A percentile compares a stretch with the other conserved stretches of the same genome.
Evolutionary conservation across 2,113 vertebrate species (phyloP).

Genomic region (Gavia stellata): DNA sequence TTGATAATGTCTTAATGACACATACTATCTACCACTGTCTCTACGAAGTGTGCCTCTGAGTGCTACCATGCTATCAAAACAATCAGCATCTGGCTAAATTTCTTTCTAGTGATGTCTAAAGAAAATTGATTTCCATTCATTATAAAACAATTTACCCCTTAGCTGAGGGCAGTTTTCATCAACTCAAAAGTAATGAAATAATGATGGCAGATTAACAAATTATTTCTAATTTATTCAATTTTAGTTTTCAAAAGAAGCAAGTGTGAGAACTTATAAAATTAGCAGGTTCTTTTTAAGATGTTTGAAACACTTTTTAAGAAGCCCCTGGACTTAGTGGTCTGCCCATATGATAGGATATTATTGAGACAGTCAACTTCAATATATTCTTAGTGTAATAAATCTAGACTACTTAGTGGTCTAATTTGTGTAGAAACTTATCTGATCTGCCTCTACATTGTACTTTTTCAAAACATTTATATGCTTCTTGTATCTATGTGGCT

Average conservation of each 20-base stretch:
- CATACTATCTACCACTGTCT: background rate
- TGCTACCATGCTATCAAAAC: constrained; percentile 13
- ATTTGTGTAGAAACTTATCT: background rate
- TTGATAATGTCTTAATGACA: background rate
- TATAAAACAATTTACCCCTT: constrained; percentile 17
- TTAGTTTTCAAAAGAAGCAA: background rate
- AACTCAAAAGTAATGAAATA: background rate
- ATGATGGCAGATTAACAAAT: background rate
- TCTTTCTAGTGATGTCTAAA: background rate
- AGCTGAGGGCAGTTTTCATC: constrained; percentile 6
- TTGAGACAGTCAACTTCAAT: background rate
- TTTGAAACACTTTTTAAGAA: background rate
- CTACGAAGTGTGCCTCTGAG: background rate
- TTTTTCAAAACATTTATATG: background rate
- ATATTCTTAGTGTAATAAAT: background rate
- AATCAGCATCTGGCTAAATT: background rate
- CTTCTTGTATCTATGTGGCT: background rate
- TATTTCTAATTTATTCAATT: background rate
- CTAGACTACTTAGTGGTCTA: background rate
- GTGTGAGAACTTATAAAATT: background rate
- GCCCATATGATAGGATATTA: background rate
- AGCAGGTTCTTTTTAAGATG: background rate
- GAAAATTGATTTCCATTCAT: constrained; percentile 37
- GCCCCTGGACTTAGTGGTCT: background rate
- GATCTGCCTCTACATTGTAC: background rate